These are phyloP conservation scores for Hoplostethus atlanticus DNA, from an alignment of 2,797 vertebrate species.

Conservation along the genomic window DNA sequence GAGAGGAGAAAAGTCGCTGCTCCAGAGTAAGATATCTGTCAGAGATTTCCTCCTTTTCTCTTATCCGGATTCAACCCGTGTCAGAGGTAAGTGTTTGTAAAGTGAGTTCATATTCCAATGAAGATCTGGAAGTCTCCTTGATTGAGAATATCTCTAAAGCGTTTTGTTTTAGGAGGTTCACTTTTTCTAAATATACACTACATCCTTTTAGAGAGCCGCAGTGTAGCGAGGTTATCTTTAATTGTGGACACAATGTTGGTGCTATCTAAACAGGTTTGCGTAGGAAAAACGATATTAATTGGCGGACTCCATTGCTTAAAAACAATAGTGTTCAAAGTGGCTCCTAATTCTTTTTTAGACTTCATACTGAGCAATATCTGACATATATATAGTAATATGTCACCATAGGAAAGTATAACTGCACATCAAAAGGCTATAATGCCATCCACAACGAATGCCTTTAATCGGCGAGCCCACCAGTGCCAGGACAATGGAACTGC, in stretches of 20 bases:
- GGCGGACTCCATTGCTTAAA: background rate
- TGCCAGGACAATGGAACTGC: background rate
- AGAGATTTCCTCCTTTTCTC: conserved; percentile 24
- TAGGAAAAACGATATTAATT: background rate
- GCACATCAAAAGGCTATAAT: background rate
- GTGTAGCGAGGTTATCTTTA: background rate
- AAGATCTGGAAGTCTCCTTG: background rate
- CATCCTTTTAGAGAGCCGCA: conserved; percentile 10
- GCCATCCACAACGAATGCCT: background rate
- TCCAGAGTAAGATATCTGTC: conserved; percentile 20
- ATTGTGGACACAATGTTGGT: background rate
- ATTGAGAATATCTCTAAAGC: background rate
- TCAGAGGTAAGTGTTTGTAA: conserved; percentile 54
- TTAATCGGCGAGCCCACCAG: background rate
- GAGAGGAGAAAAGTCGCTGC: background rate
- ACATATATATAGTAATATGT: no score
- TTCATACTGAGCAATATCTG: no score
- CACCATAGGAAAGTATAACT: no score
- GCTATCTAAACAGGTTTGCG: background rate
- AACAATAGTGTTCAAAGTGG: no score
- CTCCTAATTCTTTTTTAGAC: no score
- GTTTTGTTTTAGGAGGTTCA: background rate
- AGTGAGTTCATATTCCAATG: accelerated
- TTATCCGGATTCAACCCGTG: background rate
- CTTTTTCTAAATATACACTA: background rate